These are phyloP conservation scores for Spinus olivaceus DNA, from an alignment of 2,797 vertebrate genomes.

Conservation along the genomic window DNA sequence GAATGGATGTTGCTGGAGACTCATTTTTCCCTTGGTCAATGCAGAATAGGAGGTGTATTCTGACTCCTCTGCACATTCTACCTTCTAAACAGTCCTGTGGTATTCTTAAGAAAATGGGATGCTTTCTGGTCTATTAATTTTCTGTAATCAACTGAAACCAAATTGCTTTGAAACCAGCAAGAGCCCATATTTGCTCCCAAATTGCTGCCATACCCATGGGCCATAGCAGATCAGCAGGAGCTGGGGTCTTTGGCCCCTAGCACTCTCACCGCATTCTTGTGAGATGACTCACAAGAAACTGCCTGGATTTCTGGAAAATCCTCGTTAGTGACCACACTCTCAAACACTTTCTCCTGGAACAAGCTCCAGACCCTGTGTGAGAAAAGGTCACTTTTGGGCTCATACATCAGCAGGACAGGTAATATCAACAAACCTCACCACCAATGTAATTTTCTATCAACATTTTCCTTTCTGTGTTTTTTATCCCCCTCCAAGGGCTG, in stretches of 20 bases:
- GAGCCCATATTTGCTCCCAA: neutral
- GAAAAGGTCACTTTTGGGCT: neutral
- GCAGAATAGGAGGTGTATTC: neutral
- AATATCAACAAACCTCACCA: neutral
- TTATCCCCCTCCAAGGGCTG: neutral
- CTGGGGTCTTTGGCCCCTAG: neutral
- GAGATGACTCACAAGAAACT: neutral
- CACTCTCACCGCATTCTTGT: neutral
- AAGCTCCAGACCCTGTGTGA: neutral
- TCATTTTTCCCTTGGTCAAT: neutral
- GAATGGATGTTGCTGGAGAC: neutral
- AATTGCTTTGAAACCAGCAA: neutral
- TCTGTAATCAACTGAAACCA: neutral
- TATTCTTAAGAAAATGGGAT: neutral
- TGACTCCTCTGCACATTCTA: neutral
- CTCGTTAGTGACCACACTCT: neutral
- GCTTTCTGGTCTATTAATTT: neutral
- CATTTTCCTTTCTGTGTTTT: slow-evolving; percentile 7
- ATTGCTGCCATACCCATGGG: neutral
- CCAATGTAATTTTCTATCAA: neutral
- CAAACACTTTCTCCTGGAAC: neutral
- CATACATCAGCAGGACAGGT: neutral
- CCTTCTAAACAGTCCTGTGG: neutral
- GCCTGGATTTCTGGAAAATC: neutral
- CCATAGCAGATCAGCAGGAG: accelerated